Evolutionary conservation across 2,888 invertebrate genomes (phyloP).

Genomic region (Conistra vaccinii): DNA sequence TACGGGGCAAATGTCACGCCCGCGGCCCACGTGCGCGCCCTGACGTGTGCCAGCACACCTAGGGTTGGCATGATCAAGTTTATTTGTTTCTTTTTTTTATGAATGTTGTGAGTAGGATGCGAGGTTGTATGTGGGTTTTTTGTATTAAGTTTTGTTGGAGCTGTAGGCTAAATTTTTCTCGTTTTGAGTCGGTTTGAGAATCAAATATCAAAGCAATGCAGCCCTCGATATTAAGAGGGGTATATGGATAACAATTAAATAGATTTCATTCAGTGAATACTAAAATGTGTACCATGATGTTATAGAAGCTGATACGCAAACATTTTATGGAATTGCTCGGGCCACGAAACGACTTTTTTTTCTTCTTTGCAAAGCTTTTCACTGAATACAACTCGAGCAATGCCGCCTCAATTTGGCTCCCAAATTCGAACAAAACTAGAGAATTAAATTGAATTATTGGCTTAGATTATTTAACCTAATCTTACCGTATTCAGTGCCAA

Average conservation of each 20-base stretch:
- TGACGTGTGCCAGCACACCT: conserved; percentile 69
- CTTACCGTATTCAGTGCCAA: conserved; percentile 5
- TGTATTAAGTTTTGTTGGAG: conserved; percentile 16
- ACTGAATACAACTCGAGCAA: neutral
- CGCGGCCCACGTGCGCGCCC: conserved; percentile 82
- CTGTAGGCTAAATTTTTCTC: conserved; percentile 1
- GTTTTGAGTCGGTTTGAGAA: neutral
- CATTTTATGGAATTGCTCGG: neutral
- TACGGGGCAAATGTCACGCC: conserved; percentile 85
- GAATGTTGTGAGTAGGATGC: conserved; percentile 29
- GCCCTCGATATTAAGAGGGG: neutral
- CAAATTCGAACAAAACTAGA: neutral
- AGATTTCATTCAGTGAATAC: neutral
- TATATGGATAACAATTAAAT: neutral
- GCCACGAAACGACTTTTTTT: neutral
- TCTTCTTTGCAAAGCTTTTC: neutral
- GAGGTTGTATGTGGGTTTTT: conserved; percentile 27
- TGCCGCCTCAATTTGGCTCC: neutral
- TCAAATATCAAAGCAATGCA: neutral
- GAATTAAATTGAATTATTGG: neutral
- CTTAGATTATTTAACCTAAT: neutral
- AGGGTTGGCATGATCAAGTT: conserved; percentile 63
- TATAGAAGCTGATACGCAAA: too few relatives aligned
- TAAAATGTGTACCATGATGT: neutral
- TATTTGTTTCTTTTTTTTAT: conserved; percentile 33